Base-by-base conservation (phyloP, 2,888 invertebrate genomes). In the Drosophila neotestacea region DNA sequence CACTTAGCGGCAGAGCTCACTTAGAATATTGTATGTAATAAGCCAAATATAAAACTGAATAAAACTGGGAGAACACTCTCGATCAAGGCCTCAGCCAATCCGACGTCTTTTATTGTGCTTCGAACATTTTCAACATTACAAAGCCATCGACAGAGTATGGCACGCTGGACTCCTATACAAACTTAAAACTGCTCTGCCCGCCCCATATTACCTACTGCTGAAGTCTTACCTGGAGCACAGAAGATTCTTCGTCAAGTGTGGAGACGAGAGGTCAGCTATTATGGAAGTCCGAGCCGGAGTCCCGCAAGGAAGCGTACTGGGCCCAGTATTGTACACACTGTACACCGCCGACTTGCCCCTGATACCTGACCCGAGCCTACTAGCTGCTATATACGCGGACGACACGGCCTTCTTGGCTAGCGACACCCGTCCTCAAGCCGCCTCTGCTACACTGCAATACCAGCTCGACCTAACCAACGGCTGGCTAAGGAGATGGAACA, bases 341-440 rank as follows among this genome's bases (percentile, higher is more conserved):
- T 51, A 51, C 27, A 51, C 51, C 10, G n/a, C 51, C 0, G 51
- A 51, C n/a, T 10, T 38, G 27, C 51, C 51, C 2, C 1, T 38
- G 0, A 4, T 28, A 0, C 38, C 4, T 4, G 22, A 36, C n/a
- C 7, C 38, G 0, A 38, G 10, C 0, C 2, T 51, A 0, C 10
- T 51, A 3, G 36, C 51, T 1, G 51, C 51, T 2, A 51, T 27
- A 2, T 51, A 51, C 27, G 41, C 52, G 0, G 52, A 52, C 51
- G 51, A 52, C 41, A 52, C 39, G 4, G 52, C 52, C 27, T 52
- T 52, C 10, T 9, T 52, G 1, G 28, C 27, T 9, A n/a, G 10
- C 10, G 36, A 10, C 11, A 0, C 10, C n/a, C 6, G 4, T 7
- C 27, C 46, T 0, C 27, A n/a, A 11, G 11, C 10, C 1, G 46